These are phyloP conservation scores for Ailuropoda melanoleuca DNA, from an alignment of 2,113 vertebrate species.

Conservation along the genomic window DNA sequence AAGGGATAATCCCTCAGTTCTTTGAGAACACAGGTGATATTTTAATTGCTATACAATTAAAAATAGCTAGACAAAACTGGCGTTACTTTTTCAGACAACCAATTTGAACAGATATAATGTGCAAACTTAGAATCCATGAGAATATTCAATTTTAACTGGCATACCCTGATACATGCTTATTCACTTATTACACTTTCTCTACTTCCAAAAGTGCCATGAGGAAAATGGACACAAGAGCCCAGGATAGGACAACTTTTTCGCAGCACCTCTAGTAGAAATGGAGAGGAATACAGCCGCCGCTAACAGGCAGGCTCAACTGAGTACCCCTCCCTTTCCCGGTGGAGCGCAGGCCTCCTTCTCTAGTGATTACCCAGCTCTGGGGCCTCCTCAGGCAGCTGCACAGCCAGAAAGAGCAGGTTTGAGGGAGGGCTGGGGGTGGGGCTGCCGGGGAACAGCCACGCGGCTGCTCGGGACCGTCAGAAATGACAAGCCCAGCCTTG, in stretches of 20 bases:
- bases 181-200: background rate
- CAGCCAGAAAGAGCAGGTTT: background rate
- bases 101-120: background rate
- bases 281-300: background rate
- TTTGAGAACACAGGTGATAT: background rate
- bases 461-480: background rate
- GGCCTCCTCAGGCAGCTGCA: constrained; percentile 45
- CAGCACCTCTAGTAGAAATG: background rate
- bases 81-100: background rate
- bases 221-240: background rate
- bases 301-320: constrained; percentile 14
- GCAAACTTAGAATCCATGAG: background rate
- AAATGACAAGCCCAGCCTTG: background rate
- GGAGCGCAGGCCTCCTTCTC: background rate
- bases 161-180: background rate
- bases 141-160: background rate
- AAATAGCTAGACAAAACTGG: background rate
- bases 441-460: background rate
- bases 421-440: background rate
- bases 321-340: background rate
- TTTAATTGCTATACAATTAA: background rate
- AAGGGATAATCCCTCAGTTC: background rate
- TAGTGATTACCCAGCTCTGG: background rate
- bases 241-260: background rate
- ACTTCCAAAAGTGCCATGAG: background rate